A percentile compares a stretch with the other conserved stretches of the same genome.
Conservation (phyloP, 2,888 invertebrate species). For the Hyles lineata region DNA sequence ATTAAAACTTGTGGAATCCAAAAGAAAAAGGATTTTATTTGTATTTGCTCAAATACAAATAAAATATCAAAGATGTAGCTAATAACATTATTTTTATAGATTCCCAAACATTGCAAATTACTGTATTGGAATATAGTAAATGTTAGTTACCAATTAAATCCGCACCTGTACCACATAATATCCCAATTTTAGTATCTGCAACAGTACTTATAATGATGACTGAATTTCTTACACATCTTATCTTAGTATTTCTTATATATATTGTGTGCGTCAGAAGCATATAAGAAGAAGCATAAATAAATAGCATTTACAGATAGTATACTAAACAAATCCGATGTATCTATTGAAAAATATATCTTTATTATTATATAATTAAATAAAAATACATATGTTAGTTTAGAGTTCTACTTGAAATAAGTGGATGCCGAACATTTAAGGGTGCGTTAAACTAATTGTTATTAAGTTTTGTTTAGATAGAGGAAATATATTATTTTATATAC, state of each 20-base stretch:
- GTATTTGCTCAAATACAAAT: too few relatives aligned
- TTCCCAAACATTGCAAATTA: too few relatives aligned
- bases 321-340: constrained; percentile 56
- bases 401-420: constrained; percentile 50
- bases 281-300: constrained; percentile 66
- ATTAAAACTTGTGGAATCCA: too few relatives aligned
- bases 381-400: constrained; percentile 11
- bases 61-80: too few relatives aligned
- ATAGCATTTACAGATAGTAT: constrained; percentile 55
- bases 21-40: too few relatives aligned
- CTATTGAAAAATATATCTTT: constrained; percentile 42
- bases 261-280: constrained; percentile 65
- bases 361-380: constrained; percentile 34
- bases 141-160: not conserved
- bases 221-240: not conserved
- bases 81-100: too few relatives aligned
- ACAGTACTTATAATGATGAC: constrained; percentile 13
- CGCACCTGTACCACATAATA: too few relatives aligned
- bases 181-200: not conserved
- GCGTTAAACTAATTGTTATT: constrained; percentile 46
- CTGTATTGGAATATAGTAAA: not conserved
- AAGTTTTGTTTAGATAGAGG: not conserved
- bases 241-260: constrained; percentile 4
- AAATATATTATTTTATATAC: constrained; percentile 2
- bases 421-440: constrained; percentile 50